phyloP scores from a whole-genome alignment of 2,888 invertebrate genomes.

The Pristionchus exspectatus region DNA sequence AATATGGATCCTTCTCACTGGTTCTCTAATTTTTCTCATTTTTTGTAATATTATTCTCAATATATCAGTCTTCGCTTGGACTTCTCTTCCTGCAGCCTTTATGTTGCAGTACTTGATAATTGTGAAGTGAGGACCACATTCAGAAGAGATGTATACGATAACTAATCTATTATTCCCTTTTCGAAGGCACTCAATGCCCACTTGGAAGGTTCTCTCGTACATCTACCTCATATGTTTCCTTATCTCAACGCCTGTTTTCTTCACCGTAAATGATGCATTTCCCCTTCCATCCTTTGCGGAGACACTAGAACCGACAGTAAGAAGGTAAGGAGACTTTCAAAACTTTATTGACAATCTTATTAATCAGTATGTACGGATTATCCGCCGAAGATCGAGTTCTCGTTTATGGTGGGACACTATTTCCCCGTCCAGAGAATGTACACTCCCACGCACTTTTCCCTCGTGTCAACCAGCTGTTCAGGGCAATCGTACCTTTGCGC shows the following conservation, averaged over 20 bases:
- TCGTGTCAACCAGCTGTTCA: neutral
- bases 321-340: neutral
- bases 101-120: constrained; percentile 13
- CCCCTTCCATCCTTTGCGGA: neutral
- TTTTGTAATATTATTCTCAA: neutral
- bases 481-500: constrained; percentile 29
- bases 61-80: constrained; percentile 11
- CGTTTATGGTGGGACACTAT: neutral
- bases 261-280: constrained; percentile 1
- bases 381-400: neutral
- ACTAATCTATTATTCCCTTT: neutral
- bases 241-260: neutral
- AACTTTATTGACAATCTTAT: neutral
- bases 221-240: neutral
- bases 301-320: neutral
- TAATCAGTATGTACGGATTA: neutral
- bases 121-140: neutral
- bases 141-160: neutral
- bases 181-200: constrained; percentile 23
- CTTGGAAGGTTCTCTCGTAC: constrained; percentile 5
- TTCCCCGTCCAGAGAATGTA: neutral
- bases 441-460: neutral
- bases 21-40: neutral
- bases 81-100: neutral
- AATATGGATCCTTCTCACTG: constrained; percentile 12